Percentiles rank a stretch among this genome's conserved stretches.
Evolutionary conservation across 2,888 invertebrate species (phyloP).

Genomic region (Nephrotoma appendiculata): DNA sequence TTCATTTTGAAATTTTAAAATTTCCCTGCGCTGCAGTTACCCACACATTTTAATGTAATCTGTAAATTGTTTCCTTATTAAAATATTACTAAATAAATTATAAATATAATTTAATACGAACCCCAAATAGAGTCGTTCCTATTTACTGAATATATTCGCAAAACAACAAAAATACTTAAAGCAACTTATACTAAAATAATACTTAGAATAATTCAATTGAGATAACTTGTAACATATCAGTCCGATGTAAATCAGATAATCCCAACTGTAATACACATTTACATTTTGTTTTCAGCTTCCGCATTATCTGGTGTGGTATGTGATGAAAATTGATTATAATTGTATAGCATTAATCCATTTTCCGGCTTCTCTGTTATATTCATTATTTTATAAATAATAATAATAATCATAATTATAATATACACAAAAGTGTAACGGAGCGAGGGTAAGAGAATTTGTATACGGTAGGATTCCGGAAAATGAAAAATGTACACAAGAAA

Average conservation of each 20-base stretch:
- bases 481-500: not conserved
- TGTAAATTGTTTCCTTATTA: too few species aligned
- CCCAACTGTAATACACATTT: not conserved
- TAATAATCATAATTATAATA: not conserved
- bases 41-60: too few species aligned
- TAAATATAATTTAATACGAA: too few species aligned
- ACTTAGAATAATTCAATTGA: too few species aligned
- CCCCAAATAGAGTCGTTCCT: too few species aligned
- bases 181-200: too few species aligned
- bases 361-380: not conserved
- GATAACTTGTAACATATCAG: too few species aligned
- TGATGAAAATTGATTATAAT: not conserved
- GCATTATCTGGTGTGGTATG: not conserved
- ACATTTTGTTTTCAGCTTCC: not conserved
- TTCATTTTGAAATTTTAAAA: too few species aligned
- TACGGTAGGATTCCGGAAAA: not conserved
- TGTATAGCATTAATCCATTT: not conserved
- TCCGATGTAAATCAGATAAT: not conserved
- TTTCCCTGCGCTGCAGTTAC: too few species aligned
- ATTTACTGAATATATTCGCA: too few species aligned
- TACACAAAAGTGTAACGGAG: not conserved
- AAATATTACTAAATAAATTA: too few species aligned
- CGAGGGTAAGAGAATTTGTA: not conserved
- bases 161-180: too few species aligned
- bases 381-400: not conserved